These are phyloP conservation scores for Neosalanx taihuensis DNA, from an alignment of 2,797 vertebrate species.

Conservation along the genomic window DNA sequence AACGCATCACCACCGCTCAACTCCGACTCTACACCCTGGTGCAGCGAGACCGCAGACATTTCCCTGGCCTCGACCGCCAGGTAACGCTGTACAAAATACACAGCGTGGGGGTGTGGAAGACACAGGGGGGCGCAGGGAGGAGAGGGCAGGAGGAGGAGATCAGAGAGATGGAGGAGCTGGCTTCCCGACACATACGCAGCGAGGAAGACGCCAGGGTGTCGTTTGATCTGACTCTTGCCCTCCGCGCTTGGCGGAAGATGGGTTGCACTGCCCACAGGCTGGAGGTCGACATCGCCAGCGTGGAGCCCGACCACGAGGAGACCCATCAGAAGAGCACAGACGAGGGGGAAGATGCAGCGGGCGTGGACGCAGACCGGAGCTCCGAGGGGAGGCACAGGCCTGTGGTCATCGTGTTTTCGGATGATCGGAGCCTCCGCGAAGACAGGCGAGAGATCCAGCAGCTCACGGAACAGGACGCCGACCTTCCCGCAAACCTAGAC, in stretches of 20 bases:
- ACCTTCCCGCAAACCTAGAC: constrained; percentile 57
- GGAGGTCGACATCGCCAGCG: constrained; percentile 80
- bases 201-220: constrained; percentile 87
- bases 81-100: constrained; percentile 84
- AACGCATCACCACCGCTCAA: constrained; percentile 84
- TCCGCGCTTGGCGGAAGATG: constrained; percentile 78
- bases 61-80: constrained; percentile 73
- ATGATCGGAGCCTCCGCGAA: constrained; percentile 78
- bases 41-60: constrained; percentile 68
- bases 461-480: constrained; percentile 78
- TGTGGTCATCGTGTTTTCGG: constrained; percentile 88
- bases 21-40: constrained; percentile 85
- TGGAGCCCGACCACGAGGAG: constrained; percentile 42
- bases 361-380: constrained; percentile 77
- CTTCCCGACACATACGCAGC: constrained; percentile 76
- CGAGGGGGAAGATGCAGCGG: constrained; percentile 43
- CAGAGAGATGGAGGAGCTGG: constrained; percentile 70
- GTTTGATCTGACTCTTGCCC: constrained; percentile 85
- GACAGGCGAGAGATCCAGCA: constrained; percentile 75
- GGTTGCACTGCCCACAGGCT: constrained; percentile 74
- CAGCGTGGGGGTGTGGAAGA: constrained; percentile 56
- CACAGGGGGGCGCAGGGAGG: constrained; percentile 50
- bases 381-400: constrained; percentile 79
- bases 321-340: constrained; percentile 43
- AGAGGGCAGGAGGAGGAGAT: constrained; percentile 55